Conservation (phyloP, 1,140 invertebrate species). For the Cyphomyrmex costatus region DNA sequence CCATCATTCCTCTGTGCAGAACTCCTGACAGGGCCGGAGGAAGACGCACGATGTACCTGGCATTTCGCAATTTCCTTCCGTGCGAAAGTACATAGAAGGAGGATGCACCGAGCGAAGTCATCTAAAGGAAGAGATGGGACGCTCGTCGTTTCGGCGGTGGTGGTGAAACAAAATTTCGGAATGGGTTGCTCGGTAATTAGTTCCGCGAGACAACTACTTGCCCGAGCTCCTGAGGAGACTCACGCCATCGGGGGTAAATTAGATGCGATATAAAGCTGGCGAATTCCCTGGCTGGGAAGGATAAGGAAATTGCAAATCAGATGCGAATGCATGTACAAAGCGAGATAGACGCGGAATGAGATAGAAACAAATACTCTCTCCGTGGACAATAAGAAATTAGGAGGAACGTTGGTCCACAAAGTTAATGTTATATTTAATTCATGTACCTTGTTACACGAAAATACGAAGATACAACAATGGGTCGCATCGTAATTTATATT, state of each 20-base stretch:
- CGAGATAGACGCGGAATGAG: not conserved
- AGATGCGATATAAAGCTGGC: constrained; percentile 16
- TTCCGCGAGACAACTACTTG: constrained; percentile 27
- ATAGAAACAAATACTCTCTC: not conserved
- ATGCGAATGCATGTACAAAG: not conserved
- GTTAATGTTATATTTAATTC: constrained; percentile 53
- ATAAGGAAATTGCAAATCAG: constrained; percentile 34
- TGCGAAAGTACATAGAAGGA: not conserved
- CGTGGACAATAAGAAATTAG: constrained; percentile 4
- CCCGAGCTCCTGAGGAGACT: not conserved
- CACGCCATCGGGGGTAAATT: constrained; percentile 35
- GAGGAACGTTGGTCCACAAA: not conserved
- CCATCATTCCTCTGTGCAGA: constrained; percentile 56
- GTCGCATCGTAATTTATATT: constrained; percentile 47
- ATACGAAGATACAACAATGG: constrained; percentile 10
- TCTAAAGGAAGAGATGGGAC: not conserved
- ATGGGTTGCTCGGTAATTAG: constrained; percentile 50
- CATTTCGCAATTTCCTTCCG: constrained; percentile 26
- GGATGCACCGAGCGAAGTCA: not conserved
- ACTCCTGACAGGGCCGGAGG: constrained; percentile 40
- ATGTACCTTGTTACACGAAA: constrained; percentile 22
- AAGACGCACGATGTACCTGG: constrained; percentile 8
- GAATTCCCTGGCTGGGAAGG: not conserved
- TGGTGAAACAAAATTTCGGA: constrained; percentile 36
- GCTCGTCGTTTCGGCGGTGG: not conserved